phyloP scores from a whole-genome alignment of 2,888 invertebrate species.

The Ormia ochracea region DNA sequence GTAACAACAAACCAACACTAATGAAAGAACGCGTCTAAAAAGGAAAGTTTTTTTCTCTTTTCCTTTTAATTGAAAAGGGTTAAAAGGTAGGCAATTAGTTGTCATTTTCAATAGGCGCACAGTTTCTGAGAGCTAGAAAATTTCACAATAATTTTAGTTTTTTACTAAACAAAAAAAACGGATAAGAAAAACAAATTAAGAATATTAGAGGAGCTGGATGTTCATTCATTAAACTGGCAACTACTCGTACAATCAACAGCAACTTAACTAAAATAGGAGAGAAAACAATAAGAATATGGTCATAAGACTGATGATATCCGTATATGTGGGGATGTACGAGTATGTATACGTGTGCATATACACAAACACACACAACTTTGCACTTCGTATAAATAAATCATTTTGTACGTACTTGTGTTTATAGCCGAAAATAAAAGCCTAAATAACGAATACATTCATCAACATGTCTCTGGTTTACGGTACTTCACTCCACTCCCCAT shows the following conservation, averaged over 20 bases:
- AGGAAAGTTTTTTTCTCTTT: conserved; percentile 11
- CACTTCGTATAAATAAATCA: too few relatives aligned
- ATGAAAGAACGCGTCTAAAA: conserved; percentile 49
- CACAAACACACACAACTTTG: too few relatives aligned
- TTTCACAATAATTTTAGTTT: conserved; percentile 52
- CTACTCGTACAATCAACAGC: conserved; percentile 11
- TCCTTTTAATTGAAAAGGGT: conserved; percentile 47
- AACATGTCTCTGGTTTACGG: not conserved
- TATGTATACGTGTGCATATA: too few relatives aligned
- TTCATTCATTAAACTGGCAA: conserved; percentile 25
- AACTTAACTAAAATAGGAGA: not conserved
- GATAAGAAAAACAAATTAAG: conserved; percentile 49
- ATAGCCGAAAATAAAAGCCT: not conserved
- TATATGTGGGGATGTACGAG: too few relatives aligned
- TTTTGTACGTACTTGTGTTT: not conserved
- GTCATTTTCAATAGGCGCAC: conserved; percentile 64
- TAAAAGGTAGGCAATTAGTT: conserved; percentile 64
- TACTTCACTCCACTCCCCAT: not conserved
- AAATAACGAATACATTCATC: conserved; percentile 4
- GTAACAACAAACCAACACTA: conserved; percentile 26
- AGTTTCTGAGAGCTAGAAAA: conserved; percentile 54
- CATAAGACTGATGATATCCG: too few relatives aligned
- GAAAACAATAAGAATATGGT: conserved; percentile 12
- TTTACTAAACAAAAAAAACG: conserved; percentile 3
- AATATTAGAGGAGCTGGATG: conserved; percentile 50